These are phyloP conservation scores for Lutjanus argentimaculatus DNA, from an alignment of 2,797 vertebrate species.

Conservation along the genomic window DNA sequence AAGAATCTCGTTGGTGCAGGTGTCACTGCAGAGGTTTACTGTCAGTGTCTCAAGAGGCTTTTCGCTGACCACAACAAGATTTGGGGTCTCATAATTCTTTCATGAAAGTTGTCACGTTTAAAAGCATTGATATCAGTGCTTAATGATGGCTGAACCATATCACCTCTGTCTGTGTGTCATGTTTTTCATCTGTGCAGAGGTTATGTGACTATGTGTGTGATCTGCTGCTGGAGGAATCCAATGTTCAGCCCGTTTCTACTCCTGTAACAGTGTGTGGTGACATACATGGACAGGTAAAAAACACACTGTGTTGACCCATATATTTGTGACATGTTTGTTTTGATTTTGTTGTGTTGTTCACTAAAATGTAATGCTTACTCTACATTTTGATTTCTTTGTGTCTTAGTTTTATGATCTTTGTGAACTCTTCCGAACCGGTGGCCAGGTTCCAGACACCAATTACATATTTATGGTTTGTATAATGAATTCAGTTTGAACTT, in stretches of 20 bases:
- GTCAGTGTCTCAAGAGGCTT: background rate
- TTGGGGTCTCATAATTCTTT: background rate
- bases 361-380: background rate
- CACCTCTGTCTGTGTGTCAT: background rate
- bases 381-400: conserved; percentile 6
- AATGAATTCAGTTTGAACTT: background rate
- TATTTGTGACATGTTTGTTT: no score
- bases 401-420: conserved; percentile 96
- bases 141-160: background rate
- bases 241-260: conserved; percentile 97
- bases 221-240: conserved; percentile 96
- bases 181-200: conserved; percentile 81
- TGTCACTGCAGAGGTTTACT: background rate
- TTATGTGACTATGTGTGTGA: conserved; percentile 99
- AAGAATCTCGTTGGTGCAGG: background rate
- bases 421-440: conserved; percentile 97
- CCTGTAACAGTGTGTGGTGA: conserved; percentile 98
- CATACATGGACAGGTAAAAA: conserved; percentile 95
- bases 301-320: no score
- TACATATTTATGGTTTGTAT: conserved; percentile 97
- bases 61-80: background rate
- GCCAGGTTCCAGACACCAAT: conserved; percentile 98
- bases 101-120: background rate
- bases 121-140: background rate
- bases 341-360: background rate